Base-by-base conservation (phyloP, 2,113 vertebrate species). In the Artemisiospiza belli region DNA sequence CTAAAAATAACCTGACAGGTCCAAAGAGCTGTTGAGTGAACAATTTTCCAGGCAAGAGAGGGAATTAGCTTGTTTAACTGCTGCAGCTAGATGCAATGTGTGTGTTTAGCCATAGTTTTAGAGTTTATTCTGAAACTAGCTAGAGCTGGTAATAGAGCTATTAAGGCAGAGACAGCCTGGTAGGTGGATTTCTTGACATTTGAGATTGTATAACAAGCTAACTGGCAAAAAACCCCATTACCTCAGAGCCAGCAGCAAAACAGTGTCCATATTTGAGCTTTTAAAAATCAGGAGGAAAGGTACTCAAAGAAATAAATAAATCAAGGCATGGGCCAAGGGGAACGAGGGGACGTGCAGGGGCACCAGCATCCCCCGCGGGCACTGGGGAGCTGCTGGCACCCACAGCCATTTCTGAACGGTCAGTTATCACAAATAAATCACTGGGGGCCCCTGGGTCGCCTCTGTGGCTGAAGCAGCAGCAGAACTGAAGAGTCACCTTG, bases 1-100 rank as follows among this genome's bases (percentile, higher is more conserved):
- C 90, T 90, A 89, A 96, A 97, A 96, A 96, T 94, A 97, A 69
- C 69, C 27, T 8, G 67, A 51, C 59, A 66, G 24, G 15, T 86
- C 76, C 12, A 4, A 83, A 89, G 43, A 63, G 39, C 62, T 75
- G 44, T 2, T 5, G 15, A 54, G 58, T 82, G 91, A 87, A 96
- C 52, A 37, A 33, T 62, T 55, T 52, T 52, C 72, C n/a, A 46
- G 25, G 58, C 70, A 70, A 2, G 3, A 54, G 72, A 37, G 46
- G 37, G 74, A 77, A 62, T 27, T 21, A 33, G 5, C 81, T 86
- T 51, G 12, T 51, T 58, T 39, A 83, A 59, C 67, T 89, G 37
- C 57, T 28, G 59, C 68, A 70, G 68, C 33, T 27, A 35, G 69
- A 66, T 51, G 49, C 51, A 72, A 13, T 87, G 31, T n/a, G 31